phyloP scores from a whole-genome alignment of 1,140 invertebrate species.

The Papilio machaon region DNA sequence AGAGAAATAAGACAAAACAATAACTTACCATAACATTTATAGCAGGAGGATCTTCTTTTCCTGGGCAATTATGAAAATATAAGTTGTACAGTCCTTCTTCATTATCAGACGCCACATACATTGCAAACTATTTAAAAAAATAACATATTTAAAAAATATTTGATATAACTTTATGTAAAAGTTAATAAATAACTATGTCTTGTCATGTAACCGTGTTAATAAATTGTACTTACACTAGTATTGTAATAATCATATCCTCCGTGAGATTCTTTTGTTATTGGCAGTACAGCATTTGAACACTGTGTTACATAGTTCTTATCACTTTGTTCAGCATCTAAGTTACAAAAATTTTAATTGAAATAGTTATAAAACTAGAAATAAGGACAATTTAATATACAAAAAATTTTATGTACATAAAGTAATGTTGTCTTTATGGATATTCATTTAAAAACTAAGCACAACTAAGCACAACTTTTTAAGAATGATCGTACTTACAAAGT shows the following conservation, averaged over 20 bases:
- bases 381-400: not conserved
- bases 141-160: not conserved
- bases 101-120: constrained; percentile 88
- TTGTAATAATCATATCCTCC: constrained; percentile 81
- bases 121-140: constrained; percentile 86
- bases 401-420: too few species aligned
- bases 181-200: not conserved
- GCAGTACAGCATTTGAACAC: constrained; percentile 75
- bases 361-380: not conserved
- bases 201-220: not conserved
- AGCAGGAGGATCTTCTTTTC: constrained; percentile 83
- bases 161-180: not conserved
- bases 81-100: constrained; percentile 97
- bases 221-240: constrained; percentile 78
- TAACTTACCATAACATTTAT: constrained; percentile 86
- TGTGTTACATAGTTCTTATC: constrained; percentile 46
- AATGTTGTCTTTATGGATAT: too few species aligned
- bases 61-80: constrained; percentile 97
- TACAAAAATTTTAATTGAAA: constrained; percentile 21
- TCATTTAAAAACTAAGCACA: too few species aligned
- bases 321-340: constrained; percentile 40
- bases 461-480: too few species aligned
- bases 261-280: constrained; percentile 73
- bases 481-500: too few species aligned
- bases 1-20: constrained; percentile 28